These are phyloP conservation scores for Numenius arquata DNA, from an alignment of 2,113 vertebrate genomes.

Conservation along the genomic window DNA sequence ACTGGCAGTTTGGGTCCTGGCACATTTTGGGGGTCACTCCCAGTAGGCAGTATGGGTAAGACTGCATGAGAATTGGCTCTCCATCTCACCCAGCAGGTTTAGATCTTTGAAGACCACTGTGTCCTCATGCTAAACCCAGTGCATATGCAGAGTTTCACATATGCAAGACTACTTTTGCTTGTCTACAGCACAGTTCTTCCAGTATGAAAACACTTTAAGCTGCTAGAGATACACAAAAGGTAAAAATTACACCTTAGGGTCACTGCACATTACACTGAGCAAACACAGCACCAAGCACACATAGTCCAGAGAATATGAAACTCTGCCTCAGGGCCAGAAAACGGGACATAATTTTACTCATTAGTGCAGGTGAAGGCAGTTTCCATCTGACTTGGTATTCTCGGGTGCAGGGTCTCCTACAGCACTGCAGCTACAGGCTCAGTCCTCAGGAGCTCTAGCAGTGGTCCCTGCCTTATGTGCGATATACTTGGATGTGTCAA, in stretches of 20 bases:
- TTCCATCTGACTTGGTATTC: not conserved
- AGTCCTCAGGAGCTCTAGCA: not conserved
- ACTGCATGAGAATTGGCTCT: not conserved
- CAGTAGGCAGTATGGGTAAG: not conserved
- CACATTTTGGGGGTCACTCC: not conserved
- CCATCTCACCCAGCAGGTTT: not conserved
- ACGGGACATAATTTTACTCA: not conserved
- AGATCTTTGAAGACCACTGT: not conserved
- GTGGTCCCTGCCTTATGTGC: accelerated
- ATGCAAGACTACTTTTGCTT: not conserved
- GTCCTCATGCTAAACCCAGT: not conserved
- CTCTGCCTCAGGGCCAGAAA: not conserved
- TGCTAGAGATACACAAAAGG: not conserved
- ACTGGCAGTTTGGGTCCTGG: not conserved
- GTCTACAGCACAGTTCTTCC: not conserved
- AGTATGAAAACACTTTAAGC: not conserved
- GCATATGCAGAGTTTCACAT: not conserved
- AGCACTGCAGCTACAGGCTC: not conserved
- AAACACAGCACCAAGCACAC: not conserved
- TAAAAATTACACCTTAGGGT: not conserved
- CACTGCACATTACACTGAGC: not conserved
- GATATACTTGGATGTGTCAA: not conserved
- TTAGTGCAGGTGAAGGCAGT: not conserved
- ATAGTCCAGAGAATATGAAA: not conserved
- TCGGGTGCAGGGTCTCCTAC: not conserved